Percentiles rank a stretch among this genome's conserved stretches.
These are phyloP conservation scores for Orchestes rusci DNA, from an alignment of 2,888 invertebrate genomes.

Conservation along the genomic window DNA sequence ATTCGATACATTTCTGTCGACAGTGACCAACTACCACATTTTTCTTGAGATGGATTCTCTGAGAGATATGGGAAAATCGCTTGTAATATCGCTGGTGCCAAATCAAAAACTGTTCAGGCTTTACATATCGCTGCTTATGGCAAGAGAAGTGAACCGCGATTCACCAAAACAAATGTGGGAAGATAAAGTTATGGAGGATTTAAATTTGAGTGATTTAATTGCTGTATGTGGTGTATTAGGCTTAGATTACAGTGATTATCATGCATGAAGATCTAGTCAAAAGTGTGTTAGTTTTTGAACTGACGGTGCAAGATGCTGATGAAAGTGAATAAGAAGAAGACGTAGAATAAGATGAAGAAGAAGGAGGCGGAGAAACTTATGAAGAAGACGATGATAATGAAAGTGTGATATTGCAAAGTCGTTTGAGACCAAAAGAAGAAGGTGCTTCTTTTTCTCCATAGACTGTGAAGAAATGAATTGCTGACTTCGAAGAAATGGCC, in stretches of 20 bases:
- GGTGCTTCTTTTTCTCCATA: too few relatives aligned
- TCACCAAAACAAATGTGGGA: neutral
- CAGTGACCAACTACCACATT: too few relatives aligned
- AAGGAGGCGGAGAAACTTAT: too few relatives aligned
- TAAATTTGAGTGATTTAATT: neutral
- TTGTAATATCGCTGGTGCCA: neutral
- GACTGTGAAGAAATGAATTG: slow-evolving; percentile 29
- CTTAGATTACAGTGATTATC: neutral
- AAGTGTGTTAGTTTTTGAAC: neutral
- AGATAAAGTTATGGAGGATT: neutral
- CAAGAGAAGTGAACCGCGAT: neutral
- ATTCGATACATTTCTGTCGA: too few relatives aligned
- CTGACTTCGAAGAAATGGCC: slow-evolving; percentile 31
- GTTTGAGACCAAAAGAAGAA: neutral
- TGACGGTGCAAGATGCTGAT: neutral
- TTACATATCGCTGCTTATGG: neutral
- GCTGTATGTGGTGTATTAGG: neutral
- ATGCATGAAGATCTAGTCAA: neutral
- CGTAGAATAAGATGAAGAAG: neutral
- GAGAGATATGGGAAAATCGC: neutral
- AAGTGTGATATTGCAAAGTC: neutral
- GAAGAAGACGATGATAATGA: neutral
- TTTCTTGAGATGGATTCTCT: too few relatives aligned
- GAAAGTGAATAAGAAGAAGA: neutral
- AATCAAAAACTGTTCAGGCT: neutral